Percentiles rank a stretch among this genome's conserved stretches.
These are phyloP conservation scores for Trachelipus rathkii DNA, from an alignment of 1,140 invertebrate species.

Conservation along the genomic window DNA sequence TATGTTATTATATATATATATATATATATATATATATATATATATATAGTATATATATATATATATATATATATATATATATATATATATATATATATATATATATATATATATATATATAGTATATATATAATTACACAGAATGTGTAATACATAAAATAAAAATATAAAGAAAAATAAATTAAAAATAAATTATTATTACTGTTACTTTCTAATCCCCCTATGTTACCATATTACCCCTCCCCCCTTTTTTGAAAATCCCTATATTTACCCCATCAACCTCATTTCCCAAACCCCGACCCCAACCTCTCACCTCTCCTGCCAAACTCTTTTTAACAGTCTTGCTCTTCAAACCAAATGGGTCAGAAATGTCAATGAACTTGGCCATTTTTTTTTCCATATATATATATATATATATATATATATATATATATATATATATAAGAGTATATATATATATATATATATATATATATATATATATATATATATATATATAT, in stretches of 20 bases:
- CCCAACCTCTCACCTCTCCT: background rate
- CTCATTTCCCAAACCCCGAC: background rate
- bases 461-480: constrained; percentile 1
- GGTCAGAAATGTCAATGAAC: constrained; percentile 3
- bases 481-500: constrained; percentile 7
- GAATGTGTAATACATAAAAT: too few species aligned
- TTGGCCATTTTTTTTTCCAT: background rate
- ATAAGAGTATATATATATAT: background rate
- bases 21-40: too few species aligned
- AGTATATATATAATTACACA: too few species aligned
- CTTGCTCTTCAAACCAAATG: background rate
- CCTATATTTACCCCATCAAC: background rate
- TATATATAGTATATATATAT: too few species aligned
- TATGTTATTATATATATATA: too few species aligned
- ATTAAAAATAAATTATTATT: too few species aligned
- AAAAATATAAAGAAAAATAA: too few species aligned
- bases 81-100: too few species aligned
- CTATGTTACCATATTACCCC: background rate
- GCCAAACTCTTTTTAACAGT: too few species aligned
- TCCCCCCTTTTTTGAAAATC: background rate
- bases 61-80: too few species aligned
- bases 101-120: too few species aligned
- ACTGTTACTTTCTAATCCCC: background rate
- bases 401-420: background rate
- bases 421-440: background rate